Evolutionary conservation across 2,888 invertebrate species (phyloP).

Genomic region (Protodeltote pygarga): DNA sequence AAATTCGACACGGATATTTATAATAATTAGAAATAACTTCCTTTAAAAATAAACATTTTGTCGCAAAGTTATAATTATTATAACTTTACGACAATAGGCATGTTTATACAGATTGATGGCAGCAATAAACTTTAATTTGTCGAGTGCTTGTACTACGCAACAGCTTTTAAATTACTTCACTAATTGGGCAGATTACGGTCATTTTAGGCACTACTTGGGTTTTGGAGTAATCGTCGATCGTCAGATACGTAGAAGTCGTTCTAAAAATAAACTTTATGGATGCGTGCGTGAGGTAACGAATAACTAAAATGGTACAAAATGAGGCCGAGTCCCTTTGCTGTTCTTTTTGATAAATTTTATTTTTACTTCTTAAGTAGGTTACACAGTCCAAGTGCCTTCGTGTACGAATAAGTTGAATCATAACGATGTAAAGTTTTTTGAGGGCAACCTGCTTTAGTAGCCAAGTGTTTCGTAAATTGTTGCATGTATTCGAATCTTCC

Average conservation of each 20-base stretch:
- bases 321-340: slow-evolving; percentile 81
- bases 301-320: slow-evolving; percentile 69
- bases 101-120: slow-evolving; percentile 62
- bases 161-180: slow-evolving; percentile 54
- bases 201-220: slow-evolving; percentile 67
- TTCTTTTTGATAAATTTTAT: slow-evolving; percentile 73
- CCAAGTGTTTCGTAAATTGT: slow-evolving; percentile 4
- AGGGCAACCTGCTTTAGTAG: slow-evolving; percentile 15
- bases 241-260: slow-evolving; percentile 69
- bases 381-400: slow-evolving; percentile 28
- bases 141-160: slow-evolving; percentile 50
- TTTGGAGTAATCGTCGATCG: slow-evolving; percentile 74
- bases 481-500: not conserved
- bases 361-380: slow-evolving; percentile 67
- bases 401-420: slow-evolving; percentile 29
- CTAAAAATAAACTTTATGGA: slow-evolving; percentile 82
- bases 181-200: slow-evolving; percentile 71
- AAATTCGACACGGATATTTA: no score
- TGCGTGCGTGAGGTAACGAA: slow-evolving; percentile 77
- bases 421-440: slow-evolving; percentile 22
- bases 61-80: slow-evolving; percentile 37
- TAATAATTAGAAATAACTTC: no score
- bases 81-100: slow-evolving; percentile 50
- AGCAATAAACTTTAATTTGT: slow-evolving; percentile 63
- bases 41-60: no score